Percentiles rank a stretch among this genome's conserved stretches.
Evolutionary conservation across 2,113 vertebrate species (phyloP).

Genomic region (Miniopterus natalensis): DNA sequence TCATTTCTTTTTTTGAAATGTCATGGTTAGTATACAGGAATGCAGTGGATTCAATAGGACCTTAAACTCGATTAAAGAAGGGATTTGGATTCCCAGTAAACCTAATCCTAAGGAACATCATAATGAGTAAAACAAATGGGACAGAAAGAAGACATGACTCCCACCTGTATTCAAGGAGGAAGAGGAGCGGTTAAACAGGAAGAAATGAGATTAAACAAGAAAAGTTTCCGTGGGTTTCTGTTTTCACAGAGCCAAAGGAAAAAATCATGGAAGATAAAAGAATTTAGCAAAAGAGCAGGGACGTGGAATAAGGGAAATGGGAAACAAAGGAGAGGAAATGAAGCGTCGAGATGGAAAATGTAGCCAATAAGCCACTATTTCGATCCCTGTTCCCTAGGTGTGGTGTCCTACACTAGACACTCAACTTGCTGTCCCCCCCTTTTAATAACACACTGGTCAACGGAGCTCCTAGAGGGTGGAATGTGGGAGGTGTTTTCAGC

Average conservation of each 20-base stretch:
- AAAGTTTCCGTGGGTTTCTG: neutral
- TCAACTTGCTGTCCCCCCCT: neutral
- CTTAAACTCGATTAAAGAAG: neutral
- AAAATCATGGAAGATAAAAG: neutral
- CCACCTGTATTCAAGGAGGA: neutral
- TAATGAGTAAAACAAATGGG: neutral
- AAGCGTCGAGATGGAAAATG: neutral
- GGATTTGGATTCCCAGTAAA: neutral
- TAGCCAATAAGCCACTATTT: rapidly evolving
- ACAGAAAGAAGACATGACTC: neutral
- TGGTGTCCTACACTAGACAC: too few species aligned
- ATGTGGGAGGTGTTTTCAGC: neutral
- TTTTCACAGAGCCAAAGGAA: neutral
- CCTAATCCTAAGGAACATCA: neutral
- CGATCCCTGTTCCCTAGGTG: neutral
- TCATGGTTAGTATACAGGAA: neutral
- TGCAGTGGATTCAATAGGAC: neutral
- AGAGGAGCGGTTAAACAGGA: neutral
- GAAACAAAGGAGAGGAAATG: neutral
- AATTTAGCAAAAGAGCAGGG: neutral
- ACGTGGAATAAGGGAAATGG: neutral
- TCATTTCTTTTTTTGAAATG: neutral
- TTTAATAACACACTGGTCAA: neutral
- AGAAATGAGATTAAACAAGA: neutral
- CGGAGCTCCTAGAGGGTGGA: neutral